These are phyloP conservation scores for Atractosteus spatula DNA, from an alignment of 2,113 vertebrate species.

Conservation along the genomic window DNA sequence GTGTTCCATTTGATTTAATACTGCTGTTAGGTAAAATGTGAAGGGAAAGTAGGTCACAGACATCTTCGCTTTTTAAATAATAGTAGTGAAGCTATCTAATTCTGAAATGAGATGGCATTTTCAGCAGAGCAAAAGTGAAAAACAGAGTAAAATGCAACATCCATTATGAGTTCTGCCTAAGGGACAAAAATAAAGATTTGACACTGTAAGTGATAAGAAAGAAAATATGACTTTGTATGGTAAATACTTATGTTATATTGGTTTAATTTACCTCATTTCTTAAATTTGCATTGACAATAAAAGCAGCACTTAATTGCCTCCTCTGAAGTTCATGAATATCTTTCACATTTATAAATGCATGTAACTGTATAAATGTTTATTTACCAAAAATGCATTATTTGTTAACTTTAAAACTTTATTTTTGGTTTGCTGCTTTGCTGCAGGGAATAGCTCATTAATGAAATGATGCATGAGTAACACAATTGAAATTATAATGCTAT, in stretches of 20 bases:
- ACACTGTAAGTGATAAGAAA: neutral
- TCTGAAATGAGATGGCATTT: slow-evolving; percentile 31
- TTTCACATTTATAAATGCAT: neutral
- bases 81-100: slow-evolving; percentile 38
- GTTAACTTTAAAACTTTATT: neutral
- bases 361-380: neutral
- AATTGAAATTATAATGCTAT: too few relatives aligned
- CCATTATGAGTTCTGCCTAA: neutral
- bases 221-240: slow-evolving; percentile 1
- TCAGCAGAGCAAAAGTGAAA: slow-evolving; percentile 19
- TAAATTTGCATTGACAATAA: neutral
- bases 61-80: slow-evolving; percentile 37
- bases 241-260: neutral
- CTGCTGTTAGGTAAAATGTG: slow-evolving; percentile 62
- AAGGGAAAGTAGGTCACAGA: slow-evolving; percentile 47
- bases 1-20: slow-evolving; percentile 75
- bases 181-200: neutral
- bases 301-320: too few relatives aligned
- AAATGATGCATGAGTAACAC: too few relatives aligned
- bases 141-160: slow-evolving; percentile 5
- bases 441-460: too few relatives aligned
- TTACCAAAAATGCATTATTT: slow-evolving; percentile 3
- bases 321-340: neutral
- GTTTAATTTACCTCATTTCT: slow-evolving; percentile 5
- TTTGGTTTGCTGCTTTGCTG: too few relatives aligned